Conservation (phyloP, 64 coral and sea anemone species). For the Hydrozoanthus tunicans region DNA sequence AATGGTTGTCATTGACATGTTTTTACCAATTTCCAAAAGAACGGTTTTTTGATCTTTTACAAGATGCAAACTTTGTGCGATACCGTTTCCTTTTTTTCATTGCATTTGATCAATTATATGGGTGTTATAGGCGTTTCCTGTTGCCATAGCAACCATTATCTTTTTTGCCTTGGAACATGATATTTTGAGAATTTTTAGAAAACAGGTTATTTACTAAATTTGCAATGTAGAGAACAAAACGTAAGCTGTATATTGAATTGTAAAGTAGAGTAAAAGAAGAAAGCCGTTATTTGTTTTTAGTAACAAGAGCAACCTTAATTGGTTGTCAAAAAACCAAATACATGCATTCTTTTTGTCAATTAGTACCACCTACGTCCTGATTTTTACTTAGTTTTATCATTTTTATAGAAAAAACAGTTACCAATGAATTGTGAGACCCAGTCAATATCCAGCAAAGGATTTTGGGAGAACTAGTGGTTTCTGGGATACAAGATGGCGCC, state of each 20-base stretch:
- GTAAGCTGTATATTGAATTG: background rate
- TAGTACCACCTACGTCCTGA: slow-evolving; percentile 9
- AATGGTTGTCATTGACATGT: no score
- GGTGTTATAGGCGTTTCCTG: no score
- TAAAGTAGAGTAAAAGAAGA: background rate
- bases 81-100: no score
- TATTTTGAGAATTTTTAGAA: background rate
- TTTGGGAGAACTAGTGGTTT: slow-evolving; percentile 8
- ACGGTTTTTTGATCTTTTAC: no score
- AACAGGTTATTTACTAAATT: slow-evolving; percentile 22
- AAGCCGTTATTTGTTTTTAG: slow-evolving; percentile 7
- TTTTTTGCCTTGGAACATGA: background rate
- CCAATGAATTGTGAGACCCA: slow-evolving; percentile 2
- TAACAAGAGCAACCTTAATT: slow-evolving; percentile 20
- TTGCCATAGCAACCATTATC: background rate
- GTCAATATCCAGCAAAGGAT: background rate
- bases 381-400: slow-evolving; percentile 5
- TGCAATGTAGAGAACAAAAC: slow-evolving; percentile 17
- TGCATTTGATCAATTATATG: no score
- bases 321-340: background rate
- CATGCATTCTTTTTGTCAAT: slow-evolving; percentile 19
- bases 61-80: no score
- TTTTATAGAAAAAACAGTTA: slow-evolving; percentile 31
- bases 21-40: no score
- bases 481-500: background rate